phyloP scores from a whole-genome alignment of 2,888 invertebrate species.

The Drosophila ezoana region DNA sequence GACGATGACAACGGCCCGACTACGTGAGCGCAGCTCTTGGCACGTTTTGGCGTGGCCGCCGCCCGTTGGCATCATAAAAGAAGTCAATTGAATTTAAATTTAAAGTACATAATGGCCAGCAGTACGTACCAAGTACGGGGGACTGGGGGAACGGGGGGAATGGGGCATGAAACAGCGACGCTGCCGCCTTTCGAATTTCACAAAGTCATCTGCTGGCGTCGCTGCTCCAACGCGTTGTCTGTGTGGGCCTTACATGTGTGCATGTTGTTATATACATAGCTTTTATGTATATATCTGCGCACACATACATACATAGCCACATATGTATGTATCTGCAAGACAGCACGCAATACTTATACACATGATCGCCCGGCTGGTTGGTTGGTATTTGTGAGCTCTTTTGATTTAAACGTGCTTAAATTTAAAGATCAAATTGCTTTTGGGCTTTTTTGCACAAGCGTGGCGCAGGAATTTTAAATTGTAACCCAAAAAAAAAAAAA shows the following conservation, averaged over 20 bases:
- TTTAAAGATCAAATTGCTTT: conserved; percentile 78
- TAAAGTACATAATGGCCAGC: conserved; percentile 78
- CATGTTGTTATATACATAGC: conserved; percentile 20
- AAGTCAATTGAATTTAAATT: conserved; percentile 81
- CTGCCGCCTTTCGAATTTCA: conserved; percentile 78
- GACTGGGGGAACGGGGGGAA: neutral
- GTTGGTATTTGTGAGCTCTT: conserved; percentile 70
- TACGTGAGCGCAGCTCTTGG: conserved; percentile 70
- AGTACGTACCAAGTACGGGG: conserved; percentile 35
- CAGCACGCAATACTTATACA: conserved; percentile 54
- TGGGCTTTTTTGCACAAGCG: conserved; percentile 42
- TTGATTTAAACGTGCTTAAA: conserved; percentile 79
- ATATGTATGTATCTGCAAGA: conserved; percentile 23
- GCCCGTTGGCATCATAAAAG: conserved; percentile 80
- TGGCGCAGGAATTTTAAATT: conserved; percentile 70
- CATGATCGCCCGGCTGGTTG: conserved; percentile 41
- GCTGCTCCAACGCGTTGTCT: conserved; percentile 51
- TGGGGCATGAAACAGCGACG: conserved; percentile 34
- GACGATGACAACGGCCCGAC: conserved; percentile 42
- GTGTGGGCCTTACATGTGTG: conserved; percentile 64
- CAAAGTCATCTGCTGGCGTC: conserved; percentile 74
- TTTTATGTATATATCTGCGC: conserved; percentile 8
- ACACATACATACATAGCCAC: conserved; percentile 34
- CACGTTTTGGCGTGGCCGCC: conserved; percentile 75
- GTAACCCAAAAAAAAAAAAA: conserved; percentile 36